Percentiles rank a stretch among this genome's conserved stretches.
Evolutionary conservation across 2,113 vertebrate genomes (phyloP).

Genomic region (Ciconia boyciana): DNA sequence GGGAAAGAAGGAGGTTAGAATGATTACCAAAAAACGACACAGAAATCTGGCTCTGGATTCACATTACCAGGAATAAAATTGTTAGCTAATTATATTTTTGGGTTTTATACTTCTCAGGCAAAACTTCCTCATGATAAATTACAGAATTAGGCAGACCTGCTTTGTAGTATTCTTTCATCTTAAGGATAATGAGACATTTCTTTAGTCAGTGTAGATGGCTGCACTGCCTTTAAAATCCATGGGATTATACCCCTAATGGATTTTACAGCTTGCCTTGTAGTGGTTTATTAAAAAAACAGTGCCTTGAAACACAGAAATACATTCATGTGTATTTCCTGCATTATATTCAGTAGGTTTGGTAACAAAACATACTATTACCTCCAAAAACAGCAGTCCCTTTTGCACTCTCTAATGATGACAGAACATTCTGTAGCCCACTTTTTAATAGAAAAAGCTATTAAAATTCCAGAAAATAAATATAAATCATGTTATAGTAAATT

Average conservation of each 20-base stretch:
- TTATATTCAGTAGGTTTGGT: not conserved
- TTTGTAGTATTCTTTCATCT: not conserved
- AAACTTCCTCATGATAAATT: not conserved
- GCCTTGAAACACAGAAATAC: not conserved
- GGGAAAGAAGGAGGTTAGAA: not conserved
- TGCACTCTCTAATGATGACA: not conserved
- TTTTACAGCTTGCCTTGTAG: not conserved
- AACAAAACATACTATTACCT: conserved; percentile 37
- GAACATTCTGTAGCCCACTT: not conserved
- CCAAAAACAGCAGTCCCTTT: not conserved
- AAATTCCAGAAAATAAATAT: conserved; percentile 26
- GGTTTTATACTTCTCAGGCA: not conserved
- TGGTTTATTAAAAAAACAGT: not conserved
- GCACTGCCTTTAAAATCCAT: not conserved
- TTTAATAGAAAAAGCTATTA: not conserved
- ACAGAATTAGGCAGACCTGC: not conserved
- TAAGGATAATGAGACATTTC: not conserved
- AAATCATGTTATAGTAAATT: not conserved
- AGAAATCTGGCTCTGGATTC: not conserved
- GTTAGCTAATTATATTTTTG: not conserved
- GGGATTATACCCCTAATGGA: not conserved
- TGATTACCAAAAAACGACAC: not conserved
- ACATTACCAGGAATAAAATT: not conserved
- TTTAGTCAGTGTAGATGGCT: not conserved
- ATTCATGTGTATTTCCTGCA: not conserved